phyloP scores from a whole-genome alignment of 2,888 invertebrate species.

The Stenichneumon culpator region DNA sequence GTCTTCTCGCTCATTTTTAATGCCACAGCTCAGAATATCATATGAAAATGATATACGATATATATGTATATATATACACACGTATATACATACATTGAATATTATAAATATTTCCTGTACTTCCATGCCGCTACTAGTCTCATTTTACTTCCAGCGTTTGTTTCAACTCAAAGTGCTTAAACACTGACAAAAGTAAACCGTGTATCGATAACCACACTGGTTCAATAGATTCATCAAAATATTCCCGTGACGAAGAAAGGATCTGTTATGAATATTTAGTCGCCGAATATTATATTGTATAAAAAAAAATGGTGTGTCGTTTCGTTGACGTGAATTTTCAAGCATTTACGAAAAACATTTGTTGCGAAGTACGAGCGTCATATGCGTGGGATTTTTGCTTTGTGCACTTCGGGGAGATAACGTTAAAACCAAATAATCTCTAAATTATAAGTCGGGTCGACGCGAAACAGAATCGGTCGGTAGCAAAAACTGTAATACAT shows the following conservation, averaged over 20 bases:
- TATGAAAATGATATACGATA: not conserved
- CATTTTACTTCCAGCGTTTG: constrained; percentile 56
- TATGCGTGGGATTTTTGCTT: not conserved
- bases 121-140: constrained; percentile 64
- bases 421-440: constrained; percentile 40
- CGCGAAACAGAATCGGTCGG: too few relatives aligned
- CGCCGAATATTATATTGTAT: constrained; percentile 4
- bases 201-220: not conserved
- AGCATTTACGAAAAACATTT: constrained; percentile 6
- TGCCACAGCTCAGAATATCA: constrained; percentile 57
- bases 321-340: constrained; percentile 10
- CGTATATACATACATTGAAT: constrained; percentile 34
- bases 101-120: constrained; percentile 50
- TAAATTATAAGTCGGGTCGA: constrained; percentile 22
- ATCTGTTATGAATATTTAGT: not conserved
- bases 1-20: constrained; percentile 47
- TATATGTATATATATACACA: not conserved
- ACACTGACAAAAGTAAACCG: not conserved
- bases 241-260: constrained; percentile 13
- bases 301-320: not conserved
- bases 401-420: constrained; percentile 22
- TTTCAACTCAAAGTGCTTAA: constrained; percentile 18
- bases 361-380: not conserved
- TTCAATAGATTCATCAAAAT: not conserved
- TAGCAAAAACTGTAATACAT: too few relatives aligned